Conservation (phyloP, 2,113 vertebrate genomes). For the Tachysurus vachellii region DNA sequence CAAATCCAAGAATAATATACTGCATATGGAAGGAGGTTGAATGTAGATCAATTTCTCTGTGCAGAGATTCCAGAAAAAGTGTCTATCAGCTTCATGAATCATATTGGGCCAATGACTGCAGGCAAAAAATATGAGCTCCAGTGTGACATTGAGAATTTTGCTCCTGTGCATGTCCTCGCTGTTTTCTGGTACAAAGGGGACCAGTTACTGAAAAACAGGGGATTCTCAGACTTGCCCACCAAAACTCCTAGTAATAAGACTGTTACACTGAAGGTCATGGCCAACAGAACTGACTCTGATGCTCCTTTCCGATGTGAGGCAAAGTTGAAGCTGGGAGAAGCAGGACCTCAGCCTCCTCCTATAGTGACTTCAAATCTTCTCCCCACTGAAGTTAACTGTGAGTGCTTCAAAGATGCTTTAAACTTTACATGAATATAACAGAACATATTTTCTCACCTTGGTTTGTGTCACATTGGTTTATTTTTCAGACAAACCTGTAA, state of each 20-base stretch:
- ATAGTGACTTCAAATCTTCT: constrained; percentile 39
- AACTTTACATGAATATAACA: neutral
- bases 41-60: neutral
- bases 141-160: constrained; percentile 62
- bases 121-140: constrained; percentile 46
- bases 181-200: constrained; percentile 59
- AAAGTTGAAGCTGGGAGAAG: constrained; percentile 56
- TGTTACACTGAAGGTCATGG: neutral
- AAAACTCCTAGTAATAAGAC: constrained; percentile 30
- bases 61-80: constrained; percentile 58
- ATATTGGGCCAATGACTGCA: neutral
- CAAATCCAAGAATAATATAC: neutral
- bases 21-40: neutral
- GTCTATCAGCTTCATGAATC: neutral
- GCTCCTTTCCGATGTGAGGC: constrained; percentile 52
- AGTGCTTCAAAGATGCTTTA: constrained; percentile 39
- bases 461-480: neutral
- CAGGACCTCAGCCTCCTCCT: constrained; percentile 32
- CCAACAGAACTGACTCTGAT: constrained; percentile 42
- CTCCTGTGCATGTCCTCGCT: constrained; percentile 52
- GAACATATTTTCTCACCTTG: neutral
- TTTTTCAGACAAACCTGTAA: constrained; percentile 53
- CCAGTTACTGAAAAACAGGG: fast-evolving
- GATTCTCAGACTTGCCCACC: neutral
- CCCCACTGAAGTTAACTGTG: constrained; percentile 55